Conservation (phyloP, 2,888 invertebrate species). For the Brachypalpus laphriformis region DNA sequence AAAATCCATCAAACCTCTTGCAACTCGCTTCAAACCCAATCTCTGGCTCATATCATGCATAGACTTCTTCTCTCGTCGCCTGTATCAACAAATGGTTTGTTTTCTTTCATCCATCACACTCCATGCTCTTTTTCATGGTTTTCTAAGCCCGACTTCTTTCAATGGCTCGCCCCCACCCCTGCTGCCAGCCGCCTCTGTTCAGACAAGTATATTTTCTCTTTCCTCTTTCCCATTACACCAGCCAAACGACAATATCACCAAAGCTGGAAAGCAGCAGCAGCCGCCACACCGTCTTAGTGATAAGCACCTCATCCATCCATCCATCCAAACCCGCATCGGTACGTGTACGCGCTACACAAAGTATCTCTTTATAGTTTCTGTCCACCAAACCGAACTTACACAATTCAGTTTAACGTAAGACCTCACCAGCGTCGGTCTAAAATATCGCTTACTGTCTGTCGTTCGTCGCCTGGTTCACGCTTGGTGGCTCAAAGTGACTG, state of each 20-base stretch:
- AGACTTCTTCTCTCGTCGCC: constrained; percentile 3
- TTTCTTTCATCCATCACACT: constrained; percentile 20
- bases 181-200: neutral
- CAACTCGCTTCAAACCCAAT: constrained; percentile 28
- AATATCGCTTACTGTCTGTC: constrained; percentile 24
- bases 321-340: constrained; percentile 40
- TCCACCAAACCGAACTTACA: constrained; percentile 47
- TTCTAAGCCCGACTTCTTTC: constrained; percentile 43
- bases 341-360: constrained; percentile 7
- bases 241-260: constrained; percentile 20
- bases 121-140: neutral
- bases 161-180: neutral
- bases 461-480: neutral
- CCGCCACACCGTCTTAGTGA: constrained; percentile 48
- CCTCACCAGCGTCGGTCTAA: constrained; percentile 68
- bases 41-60: neutral
- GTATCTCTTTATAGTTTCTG: constrained; percentile 64
- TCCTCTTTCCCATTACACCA: constrained; percentile 37
- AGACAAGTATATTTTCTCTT: constrained; percentile 35
- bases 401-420: constrained; percentile 72
- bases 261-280: constrained; percentile 8
- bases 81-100: neutral
- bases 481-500: constrained; percentile 31
- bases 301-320: constrained; percentile 63
- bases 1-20: constrained; percentile 23